These are phyloP conservation scores for Todiramphus saurophagus DNA, from an alignment of 2,113 vertebrate genomes.

Conservation along the genomic window DNA sequence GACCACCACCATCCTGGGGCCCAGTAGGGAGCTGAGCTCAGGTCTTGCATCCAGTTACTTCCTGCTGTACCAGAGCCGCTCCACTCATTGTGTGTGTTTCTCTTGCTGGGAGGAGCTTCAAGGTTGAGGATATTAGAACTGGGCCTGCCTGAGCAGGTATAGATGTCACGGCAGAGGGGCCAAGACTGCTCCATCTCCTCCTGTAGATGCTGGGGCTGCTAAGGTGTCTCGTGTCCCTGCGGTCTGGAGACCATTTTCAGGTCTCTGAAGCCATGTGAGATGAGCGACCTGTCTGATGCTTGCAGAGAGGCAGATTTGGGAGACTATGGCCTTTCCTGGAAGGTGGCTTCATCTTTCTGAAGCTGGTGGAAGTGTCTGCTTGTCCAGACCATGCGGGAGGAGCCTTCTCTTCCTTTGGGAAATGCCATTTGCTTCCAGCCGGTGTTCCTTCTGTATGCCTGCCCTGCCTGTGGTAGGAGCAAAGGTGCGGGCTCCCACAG, in stretches of 20 bases:
- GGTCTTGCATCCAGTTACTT: fast-evolving
- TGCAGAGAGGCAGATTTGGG: neutral
- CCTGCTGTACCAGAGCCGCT: neutral
- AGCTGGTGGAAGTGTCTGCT: neutral
- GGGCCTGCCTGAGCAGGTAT: neutral
- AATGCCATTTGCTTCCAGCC: neutral
- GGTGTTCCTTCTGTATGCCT: neutral
- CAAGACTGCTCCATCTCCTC: neutral
- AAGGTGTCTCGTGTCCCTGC: neutral
- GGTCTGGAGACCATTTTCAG: neutral
- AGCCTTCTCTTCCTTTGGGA: neutral
- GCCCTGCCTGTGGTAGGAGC: neutral
- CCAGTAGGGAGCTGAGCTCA: neutral
- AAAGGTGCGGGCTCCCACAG: neutral
- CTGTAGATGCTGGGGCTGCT: neutral
- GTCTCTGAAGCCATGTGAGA: neutral
- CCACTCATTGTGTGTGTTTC: fast-evolving
- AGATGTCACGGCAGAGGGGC: neutral
- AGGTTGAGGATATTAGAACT: fast-evolving
- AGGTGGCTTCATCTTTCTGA: neutral
- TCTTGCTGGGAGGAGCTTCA: neutral
- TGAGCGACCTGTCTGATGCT: neutral
- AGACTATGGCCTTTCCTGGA: neutral
- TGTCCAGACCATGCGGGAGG: neutral
- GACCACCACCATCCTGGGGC: neutral